Base-by-base conservation (phyloP, 2,113 vertebrate species). In the Edolisoma coerulescens region DNA sequence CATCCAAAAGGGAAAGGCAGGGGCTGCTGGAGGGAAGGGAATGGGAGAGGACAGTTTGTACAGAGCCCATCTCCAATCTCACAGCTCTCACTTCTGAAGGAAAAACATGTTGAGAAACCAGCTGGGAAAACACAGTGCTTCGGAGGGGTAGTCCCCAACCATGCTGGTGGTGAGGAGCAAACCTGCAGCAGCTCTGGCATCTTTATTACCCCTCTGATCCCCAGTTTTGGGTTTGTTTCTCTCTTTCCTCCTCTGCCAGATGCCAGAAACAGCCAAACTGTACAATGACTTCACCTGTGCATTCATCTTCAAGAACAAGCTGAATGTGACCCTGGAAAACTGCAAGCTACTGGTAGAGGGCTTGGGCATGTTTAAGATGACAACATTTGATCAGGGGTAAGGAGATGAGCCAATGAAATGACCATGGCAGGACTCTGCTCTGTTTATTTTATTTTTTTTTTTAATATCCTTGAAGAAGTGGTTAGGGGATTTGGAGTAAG, bases 301-400 rank as follows among this genome's bases (percentile, higher is more conserved):
- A 24, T 96, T 98, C 78, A 84, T 87, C 71, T 98, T 98, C 95
- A 97, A 96, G 84, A 98, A 98, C 70, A 91, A 90, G 33, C 87
- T 97, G 77, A 89, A 95, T 2, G 15, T 97, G 52, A 39, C 89
- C 35, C 49, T 97, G 86, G 95, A 96, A 16, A 93, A 97, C 13
- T 97, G 96, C 95, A 97, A 95, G 76, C 88, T 98, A 59, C 49
- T 95, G 14, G 94, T 98, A 85, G 98, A 98, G 65, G 97, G 98
- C 81, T 82, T 98, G 82, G 97, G 96, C 68, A 37, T 98, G 19
- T 93, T 96, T 82, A 89, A 86, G 21, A 47, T 94, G 89, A 44
- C 98, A 41, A 89, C 41, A 1, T 95, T 97, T 67, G 91, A 97
- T 9, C 64, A 96, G n/a, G 97, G 97, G 97, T 98, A 95, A 97